A percentile compares a stretch with the other conserved stretches of the same genome.
Conservation (phyloP, 2,113 vertebrate species). For the Phrynosoma blainvillii region DNA sequence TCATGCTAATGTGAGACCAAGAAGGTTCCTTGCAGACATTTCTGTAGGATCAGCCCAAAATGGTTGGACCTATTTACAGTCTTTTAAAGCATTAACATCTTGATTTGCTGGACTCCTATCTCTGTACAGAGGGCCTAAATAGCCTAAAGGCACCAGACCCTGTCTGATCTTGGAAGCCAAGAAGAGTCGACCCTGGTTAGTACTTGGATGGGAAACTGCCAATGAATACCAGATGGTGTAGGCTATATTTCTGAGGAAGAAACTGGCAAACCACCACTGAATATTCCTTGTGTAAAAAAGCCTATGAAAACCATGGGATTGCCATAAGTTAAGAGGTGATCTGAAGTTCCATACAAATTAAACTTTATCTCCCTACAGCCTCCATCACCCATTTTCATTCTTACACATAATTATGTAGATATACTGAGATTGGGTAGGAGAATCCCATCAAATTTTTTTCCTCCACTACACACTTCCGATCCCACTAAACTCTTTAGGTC, state of each 20-base stretch:
- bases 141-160: too few species aligned
- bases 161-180: too few species aligned
- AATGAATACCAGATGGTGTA: too few species aligned
- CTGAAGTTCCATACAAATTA: too few species aligned
- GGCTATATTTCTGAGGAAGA: too few species aligned
- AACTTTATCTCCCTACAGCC: neutral
- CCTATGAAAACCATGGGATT: too few species aligned
- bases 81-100: neutral
- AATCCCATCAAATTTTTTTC: neutral
- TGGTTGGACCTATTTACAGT: too few species aligned
- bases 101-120: neutral
- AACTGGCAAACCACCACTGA: too few species aligned
- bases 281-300: neutral
- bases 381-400: neutral
- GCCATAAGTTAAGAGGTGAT: too few species aligned
- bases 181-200: too few species aligned
- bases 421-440: neutral
- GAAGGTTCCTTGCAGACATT: neutral
- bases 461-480: fast-evolving
- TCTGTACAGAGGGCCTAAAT: neutral
- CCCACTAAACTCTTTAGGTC: neutral
- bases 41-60: neutral
- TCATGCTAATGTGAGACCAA: neutral
- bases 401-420: neutral
- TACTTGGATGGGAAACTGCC: too few species aligned